These are phyloP conservation scores for Drosophila conformis DNA, from an alignment of 2,888 invertebrate genomes.

Conservation along the genomic window DNA sequence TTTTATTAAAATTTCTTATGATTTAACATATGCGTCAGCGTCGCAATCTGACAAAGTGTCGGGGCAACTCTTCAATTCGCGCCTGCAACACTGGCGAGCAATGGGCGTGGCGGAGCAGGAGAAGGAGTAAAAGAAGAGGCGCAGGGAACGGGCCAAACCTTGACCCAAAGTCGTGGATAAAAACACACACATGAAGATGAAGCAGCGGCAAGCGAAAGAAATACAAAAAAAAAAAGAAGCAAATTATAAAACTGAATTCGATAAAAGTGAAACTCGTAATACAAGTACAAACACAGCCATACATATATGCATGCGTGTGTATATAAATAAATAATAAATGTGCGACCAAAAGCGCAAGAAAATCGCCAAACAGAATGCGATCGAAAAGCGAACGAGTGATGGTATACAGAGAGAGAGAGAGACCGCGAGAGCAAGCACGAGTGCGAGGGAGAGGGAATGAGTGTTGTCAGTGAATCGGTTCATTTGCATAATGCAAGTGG, in stretches of 20 bases:
- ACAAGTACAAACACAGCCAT: constrained; percentile 40
- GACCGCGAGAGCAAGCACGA: background rate
- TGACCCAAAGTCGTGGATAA: constrained; percentile 65
- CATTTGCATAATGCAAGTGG: constrained; percentile 56
- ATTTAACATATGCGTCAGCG: constrained; percentile 33
- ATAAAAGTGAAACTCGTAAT: constrained; percentile 70
- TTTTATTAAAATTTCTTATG: constrained; percentile 19
- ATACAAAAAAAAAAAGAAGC: constrained; percentile 14
- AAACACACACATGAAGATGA: constrained; percentile 48
- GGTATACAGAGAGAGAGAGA: background rate
- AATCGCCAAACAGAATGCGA: constrained; percentile 41
- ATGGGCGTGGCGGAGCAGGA: background rate
- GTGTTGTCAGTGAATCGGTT: constrained; percentile 50
- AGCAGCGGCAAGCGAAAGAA: constrained; percentile 28
- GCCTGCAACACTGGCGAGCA: constrained; percentile 2
- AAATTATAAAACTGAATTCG: constrained; percentile 40
- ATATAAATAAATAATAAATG: constrained; percentile 52
- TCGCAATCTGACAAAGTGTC: constrained; percentile 17
- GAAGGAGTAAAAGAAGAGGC: background rate
- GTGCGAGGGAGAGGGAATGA: background rate
- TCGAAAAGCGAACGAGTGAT: constrained; percentile 18
- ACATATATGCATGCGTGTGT: constrained; percentile 1
- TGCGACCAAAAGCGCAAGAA: constrained; percentile 43
- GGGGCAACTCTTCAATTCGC: constrained; percentile 32
- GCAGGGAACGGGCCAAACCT: constrained; percentile 48